A percentile compares a stretch with the other conserved stretches of the same genome.
Conservation (phyloP, 1,140 invertebrate species). For the Nymphalis io region DNA sequence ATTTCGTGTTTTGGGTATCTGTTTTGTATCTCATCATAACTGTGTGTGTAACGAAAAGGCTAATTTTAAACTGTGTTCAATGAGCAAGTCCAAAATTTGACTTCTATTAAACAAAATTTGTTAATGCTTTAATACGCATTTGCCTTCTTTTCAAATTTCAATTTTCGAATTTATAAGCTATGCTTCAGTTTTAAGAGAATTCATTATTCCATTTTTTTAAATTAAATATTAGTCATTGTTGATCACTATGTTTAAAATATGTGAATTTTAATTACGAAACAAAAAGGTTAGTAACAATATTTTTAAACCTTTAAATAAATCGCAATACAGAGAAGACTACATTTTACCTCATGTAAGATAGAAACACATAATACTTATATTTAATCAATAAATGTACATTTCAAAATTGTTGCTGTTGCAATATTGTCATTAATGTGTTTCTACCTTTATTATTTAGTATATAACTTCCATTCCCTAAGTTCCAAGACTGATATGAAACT, state of each 20-base stretch:
- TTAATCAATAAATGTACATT: neutral
- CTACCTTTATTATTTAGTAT: conserved; percentile 31
- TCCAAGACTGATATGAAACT: conserved; percentile 41
- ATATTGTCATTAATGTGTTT: conserved; percentile 10
- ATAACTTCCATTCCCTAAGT: conserved; percentile 41
- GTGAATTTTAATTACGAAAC: neutral
- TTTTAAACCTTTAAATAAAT: neutral
- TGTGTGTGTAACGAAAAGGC: conserved; percentile 25
- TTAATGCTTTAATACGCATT: conserved; percentile 5
- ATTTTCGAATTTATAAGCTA: neutral
- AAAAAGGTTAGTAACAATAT: neutral
- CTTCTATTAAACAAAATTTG: conserved; percentile 12
- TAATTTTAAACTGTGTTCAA: conserved; percentile 36
- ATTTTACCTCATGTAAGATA: conserved; percentile 12
- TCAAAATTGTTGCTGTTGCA: neutral
- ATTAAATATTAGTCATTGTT: too few relatives aligned
- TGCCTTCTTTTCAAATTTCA: neutral
- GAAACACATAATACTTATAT: neutral
- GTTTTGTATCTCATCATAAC: conserved; percentile 17
- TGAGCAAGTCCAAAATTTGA: conserved; percentile 3
- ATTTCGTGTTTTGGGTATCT: neutral
- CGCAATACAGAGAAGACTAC: conserved; percentile 7
- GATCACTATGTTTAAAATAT: neutral
- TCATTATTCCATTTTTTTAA: too few relatives aligned
- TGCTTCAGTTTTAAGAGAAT: neutral